Evolutionary conservation across 2,113 vertebrate species (phyloP), one percentile per base, ranked within the genome.

Genomic region (Fregetta grallaria): DNA sequence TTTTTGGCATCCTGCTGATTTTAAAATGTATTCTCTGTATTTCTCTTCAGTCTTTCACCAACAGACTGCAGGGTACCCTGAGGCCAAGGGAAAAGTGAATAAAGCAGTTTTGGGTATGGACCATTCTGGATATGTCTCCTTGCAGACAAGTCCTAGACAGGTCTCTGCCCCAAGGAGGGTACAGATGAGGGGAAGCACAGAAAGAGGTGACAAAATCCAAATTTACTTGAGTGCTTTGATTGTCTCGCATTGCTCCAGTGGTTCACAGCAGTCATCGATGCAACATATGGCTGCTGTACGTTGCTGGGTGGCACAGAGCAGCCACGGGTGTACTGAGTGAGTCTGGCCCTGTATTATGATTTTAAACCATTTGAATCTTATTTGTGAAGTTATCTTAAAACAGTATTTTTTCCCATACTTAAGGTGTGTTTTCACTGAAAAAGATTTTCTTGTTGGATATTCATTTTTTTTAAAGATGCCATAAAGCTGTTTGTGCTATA

Each of bases 321-420:
- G 78, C 26, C 53, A 27, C 55, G 58, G 59, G n/a, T 9, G 1
- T 19, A 9, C 22, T 0, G 0, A 34, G 1, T 26, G 47, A 91
- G 15, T 19, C 83, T 86, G 81, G 34, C 42, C 34, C 0, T 0
- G 0, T 26, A 40, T 32, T 82, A 56, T 3, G 0, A 32, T 61
- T 82, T 89, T 45, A 85, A 95, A 62, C 19, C 1, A 47, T 66
- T 81, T 87, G 16, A 52, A 30, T 95, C 53, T 78, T 79, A 42
- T 80, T 91, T 86, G 15, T 68, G 32, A 77, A 81, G 38, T 23
- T 91, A 30, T 38, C 30, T 81, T 81, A 87, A 81, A 52, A 0
- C 26, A 49, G 17, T 25, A 6, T 13, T 44, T 53, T 73, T 68
- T 77, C 15, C 17, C 3, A 4, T 21, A 15, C 11, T 29, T 56